phyloP scores from a whole-genome alignment of 2,888 invertebrate species.

The Teinopalpus imperialis region DNA sequence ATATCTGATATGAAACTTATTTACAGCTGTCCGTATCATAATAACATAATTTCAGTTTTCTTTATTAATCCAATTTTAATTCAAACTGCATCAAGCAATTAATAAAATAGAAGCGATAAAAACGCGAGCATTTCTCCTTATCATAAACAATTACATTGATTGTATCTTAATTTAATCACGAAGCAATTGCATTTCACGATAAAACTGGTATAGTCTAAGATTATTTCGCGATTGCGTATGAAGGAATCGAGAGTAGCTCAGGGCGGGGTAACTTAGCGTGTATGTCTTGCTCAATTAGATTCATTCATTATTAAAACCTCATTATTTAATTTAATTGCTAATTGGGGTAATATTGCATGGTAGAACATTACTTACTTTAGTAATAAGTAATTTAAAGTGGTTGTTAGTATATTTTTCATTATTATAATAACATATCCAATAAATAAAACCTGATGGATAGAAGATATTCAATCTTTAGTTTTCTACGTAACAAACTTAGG shows the following conservation, averaged over 20 bases:
- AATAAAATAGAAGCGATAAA: constrained; percentile 12
- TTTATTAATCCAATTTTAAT: constrained; percentile 13
- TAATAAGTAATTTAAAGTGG: too few relatives aligned
- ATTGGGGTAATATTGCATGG: too few relatives aligned
- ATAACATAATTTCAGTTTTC: too few relatives aligned
- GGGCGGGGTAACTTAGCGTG: constrained; percentile 11
- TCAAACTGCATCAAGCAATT: constrained; percentile 19
- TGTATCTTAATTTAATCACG: constrained; percentile 26
- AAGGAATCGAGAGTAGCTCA: not conserved
- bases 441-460: too few relatives aligned
- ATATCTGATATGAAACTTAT: too few relatives aligned
- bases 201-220: constrained; percentile 12
- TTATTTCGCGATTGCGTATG: constrained; percentile 11
- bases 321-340: too few relatives aligned
- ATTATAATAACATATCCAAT: too few relatives aligned
- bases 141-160: constrained; percentile 24
- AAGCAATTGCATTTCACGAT: constrained; percentile 19
- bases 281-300: constrained; percentile 3
- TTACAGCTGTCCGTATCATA: too few relatives aligned
- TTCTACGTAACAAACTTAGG: too few relatives aligned
- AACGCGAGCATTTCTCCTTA: constrained; percentile 15
- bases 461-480: too few relatives aligned
- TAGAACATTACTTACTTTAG: too few relatives aligned
- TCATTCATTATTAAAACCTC: not conserved
- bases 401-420: too few relatives aligned